Conservation (phyloP, 2,113 vertebrate species). For the Thunnus maccoyii region DNA sequence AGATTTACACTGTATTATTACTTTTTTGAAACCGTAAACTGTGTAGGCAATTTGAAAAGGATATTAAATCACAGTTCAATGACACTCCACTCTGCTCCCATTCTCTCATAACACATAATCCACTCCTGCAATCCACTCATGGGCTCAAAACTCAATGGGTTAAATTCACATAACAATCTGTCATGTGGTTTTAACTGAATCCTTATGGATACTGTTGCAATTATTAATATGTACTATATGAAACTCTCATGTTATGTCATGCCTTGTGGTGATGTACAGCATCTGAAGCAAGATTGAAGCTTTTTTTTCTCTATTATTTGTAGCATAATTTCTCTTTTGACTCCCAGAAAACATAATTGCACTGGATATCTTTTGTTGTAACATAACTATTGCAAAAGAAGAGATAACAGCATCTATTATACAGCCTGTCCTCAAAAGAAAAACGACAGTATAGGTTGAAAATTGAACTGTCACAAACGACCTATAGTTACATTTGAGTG, state of each 20-base stretch:
- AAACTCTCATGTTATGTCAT: not conserved
- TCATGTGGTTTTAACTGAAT: constrained; percentile 35
- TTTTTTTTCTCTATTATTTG: not conserved
- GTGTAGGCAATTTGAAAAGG: constrained; percentile 58
- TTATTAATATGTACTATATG: not conserved
- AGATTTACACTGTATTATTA: constrained; percentile 14
- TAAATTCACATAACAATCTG: constrained; percentile 18
- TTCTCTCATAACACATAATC: constrained; percentile 65
- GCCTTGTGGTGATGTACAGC: not conserved
- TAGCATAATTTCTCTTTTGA: too few relatives aligned
- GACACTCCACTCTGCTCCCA: constrained; percentile 53
- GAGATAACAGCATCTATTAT: too few relatives aligned
- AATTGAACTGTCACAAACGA: too few relatives aligned
- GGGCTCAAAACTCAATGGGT: constrained; percentile 19
- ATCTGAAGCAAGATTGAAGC: not conserved
- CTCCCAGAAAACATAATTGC: too few relatives aligned
- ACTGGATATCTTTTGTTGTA: too few relatives aligned
- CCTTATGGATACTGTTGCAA: not conserved
- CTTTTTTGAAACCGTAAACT: constrained; percentile 10
- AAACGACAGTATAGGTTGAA: too few relatives aligned
- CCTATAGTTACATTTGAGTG: too few relatives aligned
- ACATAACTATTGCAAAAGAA: too few relatives aligned
- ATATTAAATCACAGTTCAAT: constrained; percentile 67
- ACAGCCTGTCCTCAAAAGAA: too few relatives aligned
- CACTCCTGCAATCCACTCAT: constrained; percentile 41